Evolutionary conservation across 2,888 invertebrate species (phyloP).

Genomic region (Operophtera brumata): DNA sequence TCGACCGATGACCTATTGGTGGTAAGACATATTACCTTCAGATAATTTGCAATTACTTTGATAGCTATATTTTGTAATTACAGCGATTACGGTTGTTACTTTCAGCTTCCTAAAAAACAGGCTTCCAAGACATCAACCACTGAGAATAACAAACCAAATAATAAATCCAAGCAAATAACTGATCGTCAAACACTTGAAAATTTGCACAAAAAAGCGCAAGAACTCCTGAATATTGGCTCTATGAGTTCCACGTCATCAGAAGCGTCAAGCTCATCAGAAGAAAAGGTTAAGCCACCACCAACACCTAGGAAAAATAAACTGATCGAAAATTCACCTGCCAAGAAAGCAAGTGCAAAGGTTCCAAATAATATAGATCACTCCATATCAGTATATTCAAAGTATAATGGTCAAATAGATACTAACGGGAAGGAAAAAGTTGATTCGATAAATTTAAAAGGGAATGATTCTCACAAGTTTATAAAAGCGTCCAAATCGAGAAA

Average conservation of each 20-base stretch:
- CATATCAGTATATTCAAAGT: constrained; percentile 9
- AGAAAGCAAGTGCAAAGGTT: constrained; percentile 6
- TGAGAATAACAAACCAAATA: constrained; percentile 28
- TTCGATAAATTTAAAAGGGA: constrained; percentile 1
- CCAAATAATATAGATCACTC: constrained; percentile 11
- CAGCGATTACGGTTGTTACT: background rate
- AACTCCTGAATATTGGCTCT: constrained; percentile 61
- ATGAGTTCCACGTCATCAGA: constrained; percentile 62
- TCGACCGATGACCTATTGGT: constrained; percentile 28
- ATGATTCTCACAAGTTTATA: constrained; percentile 5
- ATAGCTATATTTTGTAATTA: background rate
- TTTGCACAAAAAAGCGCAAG: constrained; percentile 70
- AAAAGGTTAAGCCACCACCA: constrained; percentile 34
- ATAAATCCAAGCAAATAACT: constrained; percentile 40
- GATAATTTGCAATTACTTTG: background rate
- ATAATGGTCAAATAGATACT: constrained; percentile 15
- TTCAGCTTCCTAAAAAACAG: constrained; percentile 22
- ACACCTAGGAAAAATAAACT: constrained; percentile 24
- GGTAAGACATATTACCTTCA: constrained; percentile 5
- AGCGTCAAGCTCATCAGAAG: constrained; percentile 41
- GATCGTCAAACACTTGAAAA: constrained; percentile 58
- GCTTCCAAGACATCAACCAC: constrained; percentile 20
- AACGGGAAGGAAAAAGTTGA: constrained; percentile 18
- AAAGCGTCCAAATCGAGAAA: constrained; percentile 21
- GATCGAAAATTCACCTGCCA: constrained; percentile 7